Conservation (phyloP, 1,140 invertebrate species). For the Drosophila lacteicornis region DNA sequence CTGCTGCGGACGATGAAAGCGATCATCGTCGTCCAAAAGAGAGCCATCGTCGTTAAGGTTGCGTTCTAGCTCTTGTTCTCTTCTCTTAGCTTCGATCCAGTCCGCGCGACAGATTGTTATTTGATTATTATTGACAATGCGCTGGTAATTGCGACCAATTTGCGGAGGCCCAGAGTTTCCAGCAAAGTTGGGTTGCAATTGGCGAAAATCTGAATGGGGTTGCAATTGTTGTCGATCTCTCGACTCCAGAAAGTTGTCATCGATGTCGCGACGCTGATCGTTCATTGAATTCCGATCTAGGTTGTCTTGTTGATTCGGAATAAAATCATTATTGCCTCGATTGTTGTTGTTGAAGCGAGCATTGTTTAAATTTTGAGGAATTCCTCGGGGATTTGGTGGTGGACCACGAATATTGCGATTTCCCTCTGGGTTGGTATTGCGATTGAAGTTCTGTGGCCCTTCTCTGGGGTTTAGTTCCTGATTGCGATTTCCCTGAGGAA, state of each 20-base stretch:
- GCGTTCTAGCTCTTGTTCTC: background rate
- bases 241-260: background rate
- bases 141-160: constrained; percentile 29
- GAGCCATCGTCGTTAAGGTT: background rate
- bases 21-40: constrained; percentile 4
- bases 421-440: background rate
- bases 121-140: constrained; percentile 38
- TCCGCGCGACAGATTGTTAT: constrained; percentile 31
- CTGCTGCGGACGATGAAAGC: background rate
- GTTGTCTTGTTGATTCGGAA: background rate
- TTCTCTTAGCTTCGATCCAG: constrained; percentile 8
- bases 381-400: background rate
- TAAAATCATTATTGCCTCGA: background rate
- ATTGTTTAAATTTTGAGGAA: background rate
- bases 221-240: background rate
- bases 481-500: constrained; percentile 2
- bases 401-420: background rate
- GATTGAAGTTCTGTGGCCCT: background rate
- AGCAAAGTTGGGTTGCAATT: background rate
- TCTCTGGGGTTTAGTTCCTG: background rate
- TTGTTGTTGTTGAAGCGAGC: background rate
- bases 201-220: background rate
- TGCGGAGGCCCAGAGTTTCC: background rate
- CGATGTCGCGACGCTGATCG: background rate
- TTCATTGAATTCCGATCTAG: constrained; percentile 1